Conservation (phyloP, 2,113 vertebrate genomes). For the Pomatorhinus ruficollis region DNA sequence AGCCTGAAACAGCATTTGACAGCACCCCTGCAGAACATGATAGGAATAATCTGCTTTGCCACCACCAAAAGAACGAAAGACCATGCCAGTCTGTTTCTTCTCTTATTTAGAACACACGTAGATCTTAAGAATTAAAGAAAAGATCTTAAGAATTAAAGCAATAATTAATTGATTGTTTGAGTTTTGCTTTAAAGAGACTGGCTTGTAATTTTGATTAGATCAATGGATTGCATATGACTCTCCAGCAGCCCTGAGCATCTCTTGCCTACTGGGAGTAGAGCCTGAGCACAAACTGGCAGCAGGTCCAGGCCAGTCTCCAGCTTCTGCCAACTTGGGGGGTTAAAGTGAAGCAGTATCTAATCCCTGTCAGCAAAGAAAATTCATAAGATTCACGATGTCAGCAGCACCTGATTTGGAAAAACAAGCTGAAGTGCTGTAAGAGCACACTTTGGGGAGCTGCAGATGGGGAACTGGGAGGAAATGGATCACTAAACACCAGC, state of each 20-base stretch:
- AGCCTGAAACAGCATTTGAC: conserved; percentile 57
- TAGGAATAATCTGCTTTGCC: conserved; percentile 38
- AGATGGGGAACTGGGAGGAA: neutral
- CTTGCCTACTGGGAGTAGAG: neutral
- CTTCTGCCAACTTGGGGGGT: neutral
- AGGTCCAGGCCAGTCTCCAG: neutral
- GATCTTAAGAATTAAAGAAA: neutral
- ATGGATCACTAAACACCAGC: neutral
- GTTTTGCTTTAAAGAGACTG: neutral
- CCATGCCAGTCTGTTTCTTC: neutral
- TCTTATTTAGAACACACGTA: neutral
- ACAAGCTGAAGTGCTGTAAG: neutral
- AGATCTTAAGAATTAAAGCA: neutral
- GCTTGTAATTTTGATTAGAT: neutral
- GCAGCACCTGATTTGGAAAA: neutral
- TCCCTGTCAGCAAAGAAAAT: neutral
- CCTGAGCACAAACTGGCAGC: neutral
- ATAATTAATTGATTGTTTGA: neutral
- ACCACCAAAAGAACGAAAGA: neutral
- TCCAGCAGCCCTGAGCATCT: neutral
- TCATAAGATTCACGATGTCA: neutral
- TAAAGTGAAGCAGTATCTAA: neutral
- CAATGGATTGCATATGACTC: neutral
- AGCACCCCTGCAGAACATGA: conserved; percentile 49
- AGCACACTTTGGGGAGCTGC: neutral